phyloP scores from a whole-genome alignment of 2,113 vertebrate genomes.

The Sylvilagus bachmani region DNA sequence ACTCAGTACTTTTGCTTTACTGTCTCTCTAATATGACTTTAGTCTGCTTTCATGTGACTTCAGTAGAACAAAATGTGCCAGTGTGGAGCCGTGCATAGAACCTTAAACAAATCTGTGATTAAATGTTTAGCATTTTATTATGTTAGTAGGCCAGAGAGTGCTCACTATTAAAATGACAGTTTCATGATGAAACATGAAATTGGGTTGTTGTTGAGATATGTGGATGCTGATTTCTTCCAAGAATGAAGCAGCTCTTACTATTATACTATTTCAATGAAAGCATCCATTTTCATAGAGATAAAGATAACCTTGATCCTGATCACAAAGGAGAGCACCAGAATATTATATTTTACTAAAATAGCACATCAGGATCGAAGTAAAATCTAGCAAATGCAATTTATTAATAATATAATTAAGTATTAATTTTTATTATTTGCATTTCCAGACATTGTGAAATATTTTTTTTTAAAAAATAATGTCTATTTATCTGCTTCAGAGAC shows the following conservation, averaged over 20 bases:
- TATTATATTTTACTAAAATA: background rate
- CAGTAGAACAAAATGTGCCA: background rate
- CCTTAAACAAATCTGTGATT: background rate
- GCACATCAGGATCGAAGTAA: background rate
- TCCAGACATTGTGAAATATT: background rate
- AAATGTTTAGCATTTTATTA: background rate
- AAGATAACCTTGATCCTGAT: background rate
- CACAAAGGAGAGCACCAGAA: background rate
- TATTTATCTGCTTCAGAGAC: no score
- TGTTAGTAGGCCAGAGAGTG: background rate
- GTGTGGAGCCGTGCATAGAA: fast-evolving
- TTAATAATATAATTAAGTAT: background rate
- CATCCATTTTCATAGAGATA: background rate
- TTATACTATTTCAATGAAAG: background rate
- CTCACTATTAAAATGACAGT: background rate
- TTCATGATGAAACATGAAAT: background rate
- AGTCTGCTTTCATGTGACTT: background rate
- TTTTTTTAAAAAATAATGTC: background rate
- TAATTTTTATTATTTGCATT: background rate
- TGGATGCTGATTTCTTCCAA: background rate
- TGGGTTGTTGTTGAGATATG: background rate
- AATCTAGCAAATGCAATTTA: background rate
- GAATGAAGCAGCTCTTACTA: background rate
- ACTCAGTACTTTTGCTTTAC: background rate
- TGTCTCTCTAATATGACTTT: background rate